These are phyloP conservation scores for Synergus laeviventris DNA, from an alignment of 2,888 invertebrate genomes.

Conservation along the genomic window DNA sequence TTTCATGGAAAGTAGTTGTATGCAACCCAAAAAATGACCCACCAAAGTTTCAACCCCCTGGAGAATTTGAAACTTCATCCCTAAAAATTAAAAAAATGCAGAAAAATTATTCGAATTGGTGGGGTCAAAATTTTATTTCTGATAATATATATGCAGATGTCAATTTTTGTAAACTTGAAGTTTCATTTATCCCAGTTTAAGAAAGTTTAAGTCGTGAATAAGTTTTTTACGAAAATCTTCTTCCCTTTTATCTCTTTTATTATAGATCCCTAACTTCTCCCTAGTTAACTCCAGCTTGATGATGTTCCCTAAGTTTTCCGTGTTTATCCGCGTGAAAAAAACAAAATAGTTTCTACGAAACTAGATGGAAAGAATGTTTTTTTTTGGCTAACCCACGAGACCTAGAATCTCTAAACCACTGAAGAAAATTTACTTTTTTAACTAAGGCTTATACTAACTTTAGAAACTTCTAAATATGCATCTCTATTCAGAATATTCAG, in stretches of 20 bases:
- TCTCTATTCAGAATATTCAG: background rate
- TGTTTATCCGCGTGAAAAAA: background rate
- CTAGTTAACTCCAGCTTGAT: background rate
- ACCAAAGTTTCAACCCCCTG: too few species aligned
- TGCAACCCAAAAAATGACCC: too few species aligned
- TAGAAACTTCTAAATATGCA: background rate
- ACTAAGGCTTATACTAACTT: background rate
- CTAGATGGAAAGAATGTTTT: background rate
- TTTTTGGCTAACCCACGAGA: too few species aligned
- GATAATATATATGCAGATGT: background rate
- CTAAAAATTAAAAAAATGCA: too few species aligned
- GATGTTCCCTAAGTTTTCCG: background rate
- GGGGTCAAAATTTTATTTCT: too few species aligned
- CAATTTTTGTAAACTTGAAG: background rate
- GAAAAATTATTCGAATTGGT: too few species aligned
- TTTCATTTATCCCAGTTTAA: background rate
- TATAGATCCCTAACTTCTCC: background rate
- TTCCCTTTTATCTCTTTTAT: background rate
- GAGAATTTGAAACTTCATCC: too few species aligned
- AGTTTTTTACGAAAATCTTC: background rate
- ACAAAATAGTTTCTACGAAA: background rate
- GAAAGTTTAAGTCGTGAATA: background rate
- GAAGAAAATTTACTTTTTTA: too few species aligned
- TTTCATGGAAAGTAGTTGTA: too few species aligned
- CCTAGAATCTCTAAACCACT: background rate